Evolutionary conservation across 2,113 vertebrate species (phyloP).

Genomic region (Scolopax mira): DNA sequence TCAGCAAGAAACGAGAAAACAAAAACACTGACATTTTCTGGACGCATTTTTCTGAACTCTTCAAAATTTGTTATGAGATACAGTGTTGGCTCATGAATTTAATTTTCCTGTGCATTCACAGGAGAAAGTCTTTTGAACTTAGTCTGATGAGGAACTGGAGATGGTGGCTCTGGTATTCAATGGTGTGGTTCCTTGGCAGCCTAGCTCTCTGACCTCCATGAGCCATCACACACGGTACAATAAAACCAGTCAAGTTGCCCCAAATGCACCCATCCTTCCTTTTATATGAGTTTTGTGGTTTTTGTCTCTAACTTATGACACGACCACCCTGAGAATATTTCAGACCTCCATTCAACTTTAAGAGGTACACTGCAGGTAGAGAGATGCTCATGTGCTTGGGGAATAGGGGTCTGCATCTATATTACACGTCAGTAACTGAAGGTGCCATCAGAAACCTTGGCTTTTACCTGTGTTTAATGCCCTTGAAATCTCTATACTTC

Average conservation of each 20-base stretch:
- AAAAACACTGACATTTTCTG: neutral
- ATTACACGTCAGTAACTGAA: neutral
- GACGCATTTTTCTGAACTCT: neutral
- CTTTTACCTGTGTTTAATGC: neutral
- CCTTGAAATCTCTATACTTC: neutral
- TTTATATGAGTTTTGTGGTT: neutral
- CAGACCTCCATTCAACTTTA: neutral
- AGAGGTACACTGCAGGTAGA: neutral
- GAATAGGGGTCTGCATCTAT: neutral
- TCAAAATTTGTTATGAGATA: neutral
- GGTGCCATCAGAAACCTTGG: neutral
- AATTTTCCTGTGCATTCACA: neutral
- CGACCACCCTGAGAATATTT: neutral
- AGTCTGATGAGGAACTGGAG: neutral
- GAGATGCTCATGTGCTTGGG: neutral
- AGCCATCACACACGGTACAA: accelerated
- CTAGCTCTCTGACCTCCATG: neutral
- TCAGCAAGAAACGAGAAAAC: neutral
- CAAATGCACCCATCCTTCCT: neutral
- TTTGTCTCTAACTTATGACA: neutral
- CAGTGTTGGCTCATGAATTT: neutral
- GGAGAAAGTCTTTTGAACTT: neutral
- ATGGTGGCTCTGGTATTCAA: neutral
- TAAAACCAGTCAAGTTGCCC: neutral
- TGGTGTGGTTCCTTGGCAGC: accelerated